Evolutionary conservation across 2,113 vertebrate species (phyloP), one percentile per base, ranked within the genome.

Genomic region (Oncorhynchus clarkii): DNA sequence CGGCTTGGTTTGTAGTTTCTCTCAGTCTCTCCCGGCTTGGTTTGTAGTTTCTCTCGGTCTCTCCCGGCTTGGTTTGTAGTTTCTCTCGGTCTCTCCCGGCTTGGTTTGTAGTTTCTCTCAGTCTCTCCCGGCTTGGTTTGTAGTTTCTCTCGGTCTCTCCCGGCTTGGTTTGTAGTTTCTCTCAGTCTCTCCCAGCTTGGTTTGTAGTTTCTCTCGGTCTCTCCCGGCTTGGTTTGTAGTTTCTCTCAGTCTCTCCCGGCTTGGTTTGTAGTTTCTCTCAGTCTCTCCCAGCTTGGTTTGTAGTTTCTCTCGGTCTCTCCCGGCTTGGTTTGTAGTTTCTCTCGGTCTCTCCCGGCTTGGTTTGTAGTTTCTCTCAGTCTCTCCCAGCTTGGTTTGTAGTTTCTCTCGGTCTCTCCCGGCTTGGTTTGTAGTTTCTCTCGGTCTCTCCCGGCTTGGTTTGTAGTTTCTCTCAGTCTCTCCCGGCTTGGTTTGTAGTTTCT

Each of bases 61-160:
- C 71, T 34, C 49, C 48, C 69, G 12, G 18, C 45, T 4, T 49
- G 34, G 7, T 16, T 34, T 34, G 6, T 34, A 34, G 34, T 78
- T 16, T 54, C 60, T 84, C 24, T 69, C 54, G 0, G 26, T n/a
- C 57, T 59, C 71, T 59, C 49, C 48, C 69, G 11, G 18, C 45
- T 4, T 49, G 34, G 6, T 16, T 34, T 34, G 5, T 34, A 34
- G 31, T 78, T 16, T 48, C 60, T 84, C 24, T 69, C 54, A 0
- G 49, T 11, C 57, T 59, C 71, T 59, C 49, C 48, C 69, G 11
- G 16, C 45, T 4, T 48, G 34, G 6, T 16, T 34, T 34, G 31
- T 34, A 34, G 31, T 78, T 16, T 48, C 60, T 84, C 24, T 69
- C 54, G 2, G 49, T n/a, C 57, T 59, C 71, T 60, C 49, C 48